Base-by-base conservation (phyloP, 2,113 vertebrate genomes). In the Promerops cafer region DNA sequence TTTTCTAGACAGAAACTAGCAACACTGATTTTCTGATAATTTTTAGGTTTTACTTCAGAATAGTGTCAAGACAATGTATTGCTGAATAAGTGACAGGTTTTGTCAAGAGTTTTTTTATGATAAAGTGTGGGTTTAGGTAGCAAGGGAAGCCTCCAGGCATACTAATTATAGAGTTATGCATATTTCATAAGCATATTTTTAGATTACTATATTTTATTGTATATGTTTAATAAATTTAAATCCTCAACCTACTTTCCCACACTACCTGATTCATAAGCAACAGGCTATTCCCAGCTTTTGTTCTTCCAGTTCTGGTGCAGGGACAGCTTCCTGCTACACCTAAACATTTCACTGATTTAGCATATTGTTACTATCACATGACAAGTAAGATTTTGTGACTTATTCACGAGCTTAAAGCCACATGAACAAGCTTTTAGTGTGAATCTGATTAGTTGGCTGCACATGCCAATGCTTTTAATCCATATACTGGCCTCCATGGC, bases 1-100 rank as follows among this genome's bases (percentile, higher is more conserved):
- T 92, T 94, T 93, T 96, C 83, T 92, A 64, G 68, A 68, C 37
- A 71, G 79, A 94, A 96, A 90, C 52, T 63, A 42, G 63, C 54
- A 90, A 39, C 79, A 44, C 42, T 11, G 40, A 93, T 83, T 94
- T 86, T 78, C 64, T 92, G 60, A 27, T 57, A 13, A 52, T 63
- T 83, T 74, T 42, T 50, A 66, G 72, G n/a, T 72, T 91, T 72
- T 91, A 50, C 65, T 90, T 94, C 49, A 65, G 59, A 91, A 71
- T 13, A 66, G 66, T 64, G 24, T 50, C 44, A 93, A 92, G 72
- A 20, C 22, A 84, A 44, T 30, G 10, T 45, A 85, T 69, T 94
- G 78, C 45, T 90, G 61, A 89, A 59, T 74, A 91, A 77, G 18
- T 89, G 60, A 78, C 59, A 80, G 37, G 5, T 28, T 94, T 88